Percentiles rank a stretch among this genome's conserved stretches.
Conservation (phyloP, 2,888 invertebrate genomes). For the Pollenia amentaria region DNA sequence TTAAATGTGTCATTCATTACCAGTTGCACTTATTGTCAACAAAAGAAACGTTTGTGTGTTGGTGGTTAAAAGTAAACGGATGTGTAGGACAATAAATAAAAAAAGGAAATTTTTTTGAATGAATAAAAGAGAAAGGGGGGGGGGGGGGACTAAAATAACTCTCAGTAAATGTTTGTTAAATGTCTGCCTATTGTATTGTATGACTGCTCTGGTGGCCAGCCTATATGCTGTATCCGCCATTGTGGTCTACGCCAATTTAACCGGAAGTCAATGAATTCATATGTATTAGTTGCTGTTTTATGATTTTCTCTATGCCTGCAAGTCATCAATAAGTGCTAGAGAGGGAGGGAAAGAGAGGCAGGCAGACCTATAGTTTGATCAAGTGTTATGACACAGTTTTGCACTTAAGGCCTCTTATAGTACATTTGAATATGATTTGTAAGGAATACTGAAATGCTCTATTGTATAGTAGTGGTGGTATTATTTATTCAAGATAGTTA, state of each 20-base stretch:
- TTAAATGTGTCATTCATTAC: slow-evolving; percentile 66
- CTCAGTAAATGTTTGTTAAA: not conserved
- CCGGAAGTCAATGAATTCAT: slow-evolving; percentile 26
- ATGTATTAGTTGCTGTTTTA: not conserved
- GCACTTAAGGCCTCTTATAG: too few relatives aligned
- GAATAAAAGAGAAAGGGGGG: not conserved
- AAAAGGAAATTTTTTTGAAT: slow-evolving; percentile 6
- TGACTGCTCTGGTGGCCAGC: slow-evolving; percentile 5
- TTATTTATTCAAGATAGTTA: too few relatives aligned
- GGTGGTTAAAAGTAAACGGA: slow-evolving; percentile 56
- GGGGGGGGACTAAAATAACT: not conserved
- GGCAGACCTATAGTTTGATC: slow-evolving; percentile 1
- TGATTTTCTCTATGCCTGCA: not conserved
- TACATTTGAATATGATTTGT: slow-evolving; percentile 14
- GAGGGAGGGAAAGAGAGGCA: not conserved
- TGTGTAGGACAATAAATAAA: slow-evolving; percentile 9
- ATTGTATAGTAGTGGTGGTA: not conserved
- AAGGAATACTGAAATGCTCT: slow-evolving; percentile 8
- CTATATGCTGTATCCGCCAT: slow-evolving; percentile 28
- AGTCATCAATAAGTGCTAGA: too few relatives aligned
- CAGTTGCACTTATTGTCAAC: slow-evolving; percentile 69
- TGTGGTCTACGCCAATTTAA: slow-evolving; percentile 30
- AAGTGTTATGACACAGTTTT: not conserved
- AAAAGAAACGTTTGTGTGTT: slow-evolving; percentile 56
- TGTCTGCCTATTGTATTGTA: not conserved